Evolutionary conservation across 2,797 vertebrate species (phyloP).

Genomic region (Alcedo atthis): DNA sequence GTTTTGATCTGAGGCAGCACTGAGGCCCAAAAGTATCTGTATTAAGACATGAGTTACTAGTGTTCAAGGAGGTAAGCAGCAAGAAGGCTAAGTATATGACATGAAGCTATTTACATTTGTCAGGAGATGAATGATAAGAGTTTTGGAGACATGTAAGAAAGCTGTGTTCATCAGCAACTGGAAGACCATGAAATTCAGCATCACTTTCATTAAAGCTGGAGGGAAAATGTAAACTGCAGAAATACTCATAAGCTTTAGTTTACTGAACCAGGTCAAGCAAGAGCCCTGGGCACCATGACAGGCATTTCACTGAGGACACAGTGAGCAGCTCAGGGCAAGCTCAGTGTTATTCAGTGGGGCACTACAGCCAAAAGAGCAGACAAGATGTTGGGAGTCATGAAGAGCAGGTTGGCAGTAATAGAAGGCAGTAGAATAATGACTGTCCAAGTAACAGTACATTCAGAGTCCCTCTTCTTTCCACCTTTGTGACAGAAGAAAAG

Average conservation of each 20-base stretch:
- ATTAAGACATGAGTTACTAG: background rate
- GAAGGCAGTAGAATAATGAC: background rate
- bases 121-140: background rate
- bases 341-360: background rate
- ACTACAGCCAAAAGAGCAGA: background rate
- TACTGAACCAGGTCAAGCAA: background rate
- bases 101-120: background rate
- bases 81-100: background rate
- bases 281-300: background rate
- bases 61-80: background rate
- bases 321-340: background rate
- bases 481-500: background rate
- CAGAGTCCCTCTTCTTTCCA: background rate
- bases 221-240: background rate
- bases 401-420: background rate
- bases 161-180: background rate
- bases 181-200: background rate
- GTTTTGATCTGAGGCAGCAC: background rate
- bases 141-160: background rate
- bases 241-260: background rate
- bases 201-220: background rate
- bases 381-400: rapidly evolving
- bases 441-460: rapidly evolving
- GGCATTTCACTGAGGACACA: background rate
- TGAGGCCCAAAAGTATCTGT: background rate